Evolutionary conservation across 2,113 vertebrate species (phyloP).

Genomic region (Canis aureus): DNA sequence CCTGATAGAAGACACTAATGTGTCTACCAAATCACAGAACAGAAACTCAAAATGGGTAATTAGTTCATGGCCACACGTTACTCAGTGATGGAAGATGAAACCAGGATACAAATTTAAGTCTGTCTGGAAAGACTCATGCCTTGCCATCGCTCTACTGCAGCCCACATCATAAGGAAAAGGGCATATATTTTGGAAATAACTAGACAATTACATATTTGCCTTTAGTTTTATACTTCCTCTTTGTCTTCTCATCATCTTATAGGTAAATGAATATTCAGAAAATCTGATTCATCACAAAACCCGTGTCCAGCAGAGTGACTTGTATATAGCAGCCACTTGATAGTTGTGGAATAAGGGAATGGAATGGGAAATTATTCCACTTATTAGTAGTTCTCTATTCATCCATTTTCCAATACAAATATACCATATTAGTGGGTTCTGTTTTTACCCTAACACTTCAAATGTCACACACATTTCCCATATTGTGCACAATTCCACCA

Average conservation of each 20-base stretch:
- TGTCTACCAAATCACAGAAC: not conserved
- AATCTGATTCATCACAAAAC: not conserved
- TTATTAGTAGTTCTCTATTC: slow-evolving; percentile 20
- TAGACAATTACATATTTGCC: not conserved
- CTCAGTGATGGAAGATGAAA: not conserved
- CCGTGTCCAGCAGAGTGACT: not conserved
- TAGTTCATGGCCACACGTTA: not conserved
- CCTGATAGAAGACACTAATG: not conserved
- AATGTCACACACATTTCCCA: not conserved
- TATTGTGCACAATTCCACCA: not conserved
- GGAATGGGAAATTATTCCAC: slow-evolving; percentile 9
- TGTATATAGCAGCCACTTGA: not conserved
- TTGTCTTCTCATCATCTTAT: not conserved
- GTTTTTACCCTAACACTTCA: not conserved
- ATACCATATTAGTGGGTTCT: not conserved
- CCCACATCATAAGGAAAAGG: not conserved
- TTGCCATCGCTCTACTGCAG: not conserved
- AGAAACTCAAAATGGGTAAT: not conserved
- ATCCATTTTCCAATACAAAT: not conserved
- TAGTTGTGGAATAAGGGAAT: not conserved
- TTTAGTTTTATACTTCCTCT: not conserved
- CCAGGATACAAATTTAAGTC: not conserved
- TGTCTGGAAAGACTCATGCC: not conserved
- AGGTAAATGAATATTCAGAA: slow-evolving; percentile 47
- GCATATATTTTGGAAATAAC: not conserved